A percentile compares a stretch with the other conserved stretches of the same genome.
These are phyloP conservation scores for Myiothlypis coronata DNA, from an alignment of 2,797 vertebrate genomes.

Conservation along the genomic window DNA sequence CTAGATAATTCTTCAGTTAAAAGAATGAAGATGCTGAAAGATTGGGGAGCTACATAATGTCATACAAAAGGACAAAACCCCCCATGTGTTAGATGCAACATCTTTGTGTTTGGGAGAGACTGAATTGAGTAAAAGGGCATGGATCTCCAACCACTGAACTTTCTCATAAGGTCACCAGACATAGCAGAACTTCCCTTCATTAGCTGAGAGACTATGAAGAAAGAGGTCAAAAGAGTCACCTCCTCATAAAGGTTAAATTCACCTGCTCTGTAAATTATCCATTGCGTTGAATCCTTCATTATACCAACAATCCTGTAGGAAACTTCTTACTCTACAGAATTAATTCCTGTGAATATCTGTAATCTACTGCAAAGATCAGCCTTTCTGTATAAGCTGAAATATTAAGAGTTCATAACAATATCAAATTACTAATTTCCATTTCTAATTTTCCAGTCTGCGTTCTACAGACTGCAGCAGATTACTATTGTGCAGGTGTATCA, in stretches of 20 bases:
- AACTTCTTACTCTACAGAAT: neutral
- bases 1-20: neutral
- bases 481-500: neutral
- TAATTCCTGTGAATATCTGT: neutral
- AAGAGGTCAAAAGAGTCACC: neutral
- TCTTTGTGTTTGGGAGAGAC: neutral
- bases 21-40: neutral
- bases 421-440: neutral
- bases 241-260: neutral
- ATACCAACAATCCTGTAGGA: neutral
- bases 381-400: neutral
- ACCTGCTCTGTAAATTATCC: neutral
- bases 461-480: neutral
- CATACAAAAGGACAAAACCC: neutral
- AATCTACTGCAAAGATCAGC: neutral
- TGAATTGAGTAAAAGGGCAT: neutral
- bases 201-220: neutral
- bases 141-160: neutral
- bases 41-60: neutral
- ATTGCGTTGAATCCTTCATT: neutral
- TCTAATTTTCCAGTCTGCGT: neutral
- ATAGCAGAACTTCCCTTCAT: neutral
- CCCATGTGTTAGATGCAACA: fast-evolving
- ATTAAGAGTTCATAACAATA: neutral
- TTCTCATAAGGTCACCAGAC: neutral